These are phyloP conservation scores for Neoniphon sammara DNA, from an alignment of 2,797 vertebrate genomes.

Conservation along the genomic window DNA sequence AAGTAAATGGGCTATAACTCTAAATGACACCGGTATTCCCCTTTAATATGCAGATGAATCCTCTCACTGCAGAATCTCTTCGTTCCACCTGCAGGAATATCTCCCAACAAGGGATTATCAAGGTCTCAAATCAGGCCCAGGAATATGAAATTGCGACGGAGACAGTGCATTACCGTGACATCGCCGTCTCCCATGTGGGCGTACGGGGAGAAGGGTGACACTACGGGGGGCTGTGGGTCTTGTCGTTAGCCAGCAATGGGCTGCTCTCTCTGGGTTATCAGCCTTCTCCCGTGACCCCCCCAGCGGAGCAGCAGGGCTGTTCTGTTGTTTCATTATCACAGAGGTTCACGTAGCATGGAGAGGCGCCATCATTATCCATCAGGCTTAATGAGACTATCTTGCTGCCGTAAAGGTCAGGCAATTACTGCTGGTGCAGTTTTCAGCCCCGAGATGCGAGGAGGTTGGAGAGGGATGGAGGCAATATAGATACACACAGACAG, in stretches of 20 bases:
- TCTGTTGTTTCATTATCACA: slow-evolving; percentile 95
- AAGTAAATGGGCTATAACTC: slow-evolving; percentile 24
- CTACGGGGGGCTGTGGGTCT: slow-evolving; percentile 71
- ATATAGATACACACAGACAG: slow-evolving; percentile 62
- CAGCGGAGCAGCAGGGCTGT: slow-evolving; percentile 77
- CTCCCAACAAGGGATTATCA: slow-evolving; percentile 50
- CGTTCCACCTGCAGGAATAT: slow-evolving; percentile 41
- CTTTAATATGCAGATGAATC: slow-evolving; percentile 53
- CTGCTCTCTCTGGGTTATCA: slow-evolving; percentile 77
- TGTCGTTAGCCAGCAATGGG: slow-evolving; percentile 75
- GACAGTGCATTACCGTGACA: slow-evolving; percentile 50
- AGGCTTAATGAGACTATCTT: slow-evolving; percentile 98
- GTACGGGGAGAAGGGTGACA: slow-evolving; percentile 67
- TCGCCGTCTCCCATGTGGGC: slow-evolving; percentile 55
- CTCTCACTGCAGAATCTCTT: slow-evolving; percentile 16
- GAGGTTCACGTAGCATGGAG: slow-evolving; percentile 94
- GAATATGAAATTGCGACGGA: slow-evolving; percentile 57
- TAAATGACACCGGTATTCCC: slow-evolving; percentile 14
- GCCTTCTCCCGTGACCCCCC: slow-evolving; percentile 75
- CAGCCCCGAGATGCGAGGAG: slow-evolving; percentile 82
- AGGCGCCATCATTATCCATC: slow-evolving; percentile 91
- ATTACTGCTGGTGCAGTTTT: slow-evolving; percentile 97
- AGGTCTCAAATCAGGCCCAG: slow-evolving; percentile 69
- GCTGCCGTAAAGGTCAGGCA: slow-evolving; percentile 98
- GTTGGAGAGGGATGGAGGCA: slow-evolving; percentile 81